Percentiles rank a stretch among this genome's conserved stretches.
Conservation (phyloP, 2,888 invertebrate genomes). For the Himalopsyche japonica region DNA sequence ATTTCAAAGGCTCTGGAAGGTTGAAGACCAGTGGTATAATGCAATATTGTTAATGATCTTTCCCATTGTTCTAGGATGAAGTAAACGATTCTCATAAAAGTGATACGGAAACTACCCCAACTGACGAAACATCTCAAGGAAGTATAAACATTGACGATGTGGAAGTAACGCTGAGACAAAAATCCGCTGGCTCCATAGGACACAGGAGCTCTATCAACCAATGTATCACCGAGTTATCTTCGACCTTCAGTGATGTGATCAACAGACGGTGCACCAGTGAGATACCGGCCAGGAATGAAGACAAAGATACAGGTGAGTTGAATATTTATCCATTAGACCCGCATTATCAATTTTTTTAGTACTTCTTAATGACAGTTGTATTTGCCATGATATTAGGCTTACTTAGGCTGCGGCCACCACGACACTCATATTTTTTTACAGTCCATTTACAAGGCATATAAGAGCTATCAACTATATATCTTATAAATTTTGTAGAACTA, state of each 20-base stretch:
- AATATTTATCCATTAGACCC: too few relatives aligned
- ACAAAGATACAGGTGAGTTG: slow-evolving; percentile 10
- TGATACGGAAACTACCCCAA: background rate
- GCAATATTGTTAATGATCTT: background rate
- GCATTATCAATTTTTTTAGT: too few relatives aligned
- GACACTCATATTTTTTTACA: too few relatives aligned
- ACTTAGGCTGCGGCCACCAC: too few relatives aligned
- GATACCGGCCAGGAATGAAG: slow-evolving; percentile 48
- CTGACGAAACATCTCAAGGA: slow-evolving; percentile 43
- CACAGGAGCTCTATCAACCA: slow-evolving; percentile 63
- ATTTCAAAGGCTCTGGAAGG: too few relatives aligned
- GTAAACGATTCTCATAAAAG: background rate
- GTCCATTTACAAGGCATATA: too few relatives aligned
- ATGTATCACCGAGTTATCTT: slow-evolving; percentile 73
- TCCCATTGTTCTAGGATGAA: slow-evolving; percentile 8
- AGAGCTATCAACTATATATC: too few relatives aligned
- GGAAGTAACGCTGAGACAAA: slow-evolving; percentile 53
- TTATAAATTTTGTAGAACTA: too few relatives aligned
- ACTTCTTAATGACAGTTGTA: too few relatives aligned
- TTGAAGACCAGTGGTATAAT: background rate
- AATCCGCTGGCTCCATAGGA: slow-evolving; percentile 47
- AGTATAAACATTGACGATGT: slow-evolving; percentile 44
- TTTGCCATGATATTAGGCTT: too few relatives aligned
- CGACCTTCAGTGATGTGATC: slow-evolving; percentile 55
- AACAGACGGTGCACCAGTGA: slow-evolving; percentile 59